Base-by-base conservation (phyloP, 2,888 invertebrate species). In the Arge pagana region DNA sequence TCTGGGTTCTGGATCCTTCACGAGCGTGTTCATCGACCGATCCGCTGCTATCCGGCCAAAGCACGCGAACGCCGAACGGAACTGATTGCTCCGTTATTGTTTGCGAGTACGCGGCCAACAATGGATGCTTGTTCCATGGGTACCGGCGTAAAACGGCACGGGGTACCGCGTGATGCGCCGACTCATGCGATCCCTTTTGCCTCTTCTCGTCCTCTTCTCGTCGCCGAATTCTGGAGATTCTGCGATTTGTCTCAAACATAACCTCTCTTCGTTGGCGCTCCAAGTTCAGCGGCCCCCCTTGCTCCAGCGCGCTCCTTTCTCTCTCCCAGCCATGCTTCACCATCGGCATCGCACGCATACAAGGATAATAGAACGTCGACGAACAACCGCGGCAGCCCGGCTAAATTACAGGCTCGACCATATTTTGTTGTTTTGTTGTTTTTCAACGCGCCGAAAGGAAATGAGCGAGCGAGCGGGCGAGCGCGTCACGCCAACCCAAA, bases 361-460 rank as follows among this genome's bases (percentile, higher is more conserved):
- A n/a, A n/a, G n/a, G n/a, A n/a, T n/a, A n/a, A n/a, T n/a, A n/a
- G n/a, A n/a, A n/a, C n/a, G n/a, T n/a, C n/a, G n/a, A n/a, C n/a
- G n/a, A n/a, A n/a, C n/a, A n/a, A n/a, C n/a, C n/a, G n/a, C 76
- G 75, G 76, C 76, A 74, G 69, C 70, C n/a, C 68, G 70, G 70
- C 66, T 73, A 76, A 76, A 76, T 76, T 76, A 76, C 76, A 75
- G 76, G 71, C 76, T 75, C 69, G 68, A 62, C 56, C 64, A 69
- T 74, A 74, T 74, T 73, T 75, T 64, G 74, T 76, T 75, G 76
- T 76, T 76, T 76, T 76, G 76, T 76, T 76, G 76, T 76, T 76
- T 76, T 76, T 76, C 76, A 76, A 76, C 76, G 73, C 76, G 74
- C 74, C 75, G 75, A 75, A 75, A 76, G 76, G 75, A 76, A 76